Conservation (phyloP, 2,888 invertebrate genomes). For the Epistrophella euchroma region DNA sequence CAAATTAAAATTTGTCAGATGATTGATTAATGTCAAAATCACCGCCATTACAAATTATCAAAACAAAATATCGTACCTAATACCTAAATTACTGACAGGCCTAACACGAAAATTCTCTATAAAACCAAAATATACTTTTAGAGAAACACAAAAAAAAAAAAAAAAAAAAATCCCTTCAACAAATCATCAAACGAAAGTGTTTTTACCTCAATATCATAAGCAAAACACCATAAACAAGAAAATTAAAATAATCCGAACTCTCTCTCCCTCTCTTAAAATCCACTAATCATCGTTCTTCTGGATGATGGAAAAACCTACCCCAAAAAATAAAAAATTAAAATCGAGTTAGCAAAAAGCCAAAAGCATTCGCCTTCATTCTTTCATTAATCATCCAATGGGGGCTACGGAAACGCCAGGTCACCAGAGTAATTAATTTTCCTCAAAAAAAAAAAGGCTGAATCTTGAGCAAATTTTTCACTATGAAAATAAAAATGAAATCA, state of each 20-base stretch:
- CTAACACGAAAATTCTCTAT: background rate
- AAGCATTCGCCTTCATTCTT: constrained; percentile 43
- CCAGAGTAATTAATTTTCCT: constrained; percentile 71
- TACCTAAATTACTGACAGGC: background rate
- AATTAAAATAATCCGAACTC: constrained; percentile 51
- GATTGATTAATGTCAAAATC: constrained; percentile 66
- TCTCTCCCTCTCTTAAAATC: constrained; percentile 50
- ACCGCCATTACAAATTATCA: constrained; percentile 58
- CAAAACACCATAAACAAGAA: constrained; percentile 61
- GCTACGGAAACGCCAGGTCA: constrained; percentile 68
- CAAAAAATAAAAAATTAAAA: background rate
- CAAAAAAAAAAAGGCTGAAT: constrained; percentile 37
- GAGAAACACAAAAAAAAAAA: constrained; percentile 1
- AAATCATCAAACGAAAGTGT: constrained; percentile 50
- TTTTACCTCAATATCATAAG: constrained; percentile 52
- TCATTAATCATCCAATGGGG: constrained; percentile 66
- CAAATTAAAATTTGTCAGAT: constrained; percentile 67
- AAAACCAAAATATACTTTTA: background rate
- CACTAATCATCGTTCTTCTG: constrained; percentile 69
- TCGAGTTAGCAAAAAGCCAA: constrained; percentile 51
- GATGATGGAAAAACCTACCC: background rate
- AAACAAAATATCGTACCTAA: constrained; percentile 46
- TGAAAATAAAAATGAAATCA: constrained; percentile 42
- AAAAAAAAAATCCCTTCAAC: constrained; percentile 14
- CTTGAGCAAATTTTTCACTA: constrained; percentile 38